These are phyloP conservation scores for Branchinecta sandiegonensis DNA, from an alignment of 2,888 invertebrate genomes.

Conservation along the genomic window DNA sequence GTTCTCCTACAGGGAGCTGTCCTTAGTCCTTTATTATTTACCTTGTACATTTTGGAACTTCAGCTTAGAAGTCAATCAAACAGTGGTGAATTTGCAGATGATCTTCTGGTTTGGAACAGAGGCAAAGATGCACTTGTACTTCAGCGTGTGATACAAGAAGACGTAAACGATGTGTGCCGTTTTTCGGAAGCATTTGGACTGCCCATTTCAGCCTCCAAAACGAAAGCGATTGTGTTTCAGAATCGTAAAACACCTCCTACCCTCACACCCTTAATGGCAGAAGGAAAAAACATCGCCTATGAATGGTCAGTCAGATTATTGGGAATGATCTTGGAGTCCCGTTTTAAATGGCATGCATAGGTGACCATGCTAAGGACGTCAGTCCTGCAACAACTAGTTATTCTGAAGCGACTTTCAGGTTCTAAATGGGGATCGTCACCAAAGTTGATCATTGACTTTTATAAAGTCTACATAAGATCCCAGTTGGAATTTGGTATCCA, in stretches of 20 bases:
- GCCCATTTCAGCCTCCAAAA: neutral
- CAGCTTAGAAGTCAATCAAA: neutral
- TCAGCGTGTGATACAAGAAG: neutral
- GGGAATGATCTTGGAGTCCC: neutral
- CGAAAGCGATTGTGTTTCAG: neutral
- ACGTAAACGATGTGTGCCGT: neutral
- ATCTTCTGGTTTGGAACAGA: too few species aligned
- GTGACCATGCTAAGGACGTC: neutral
- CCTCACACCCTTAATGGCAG: neutral
- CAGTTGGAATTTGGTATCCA: neutral
- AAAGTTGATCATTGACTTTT: neutral
- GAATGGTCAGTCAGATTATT: neutral
- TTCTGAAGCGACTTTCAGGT: neutral
- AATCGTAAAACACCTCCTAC: neutral
- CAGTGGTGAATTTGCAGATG: too few species aligned
- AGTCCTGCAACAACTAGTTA: neutral
- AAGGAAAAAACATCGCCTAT: neutral
- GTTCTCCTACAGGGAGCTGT: neutral
- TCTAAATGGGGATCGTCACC: neutral
- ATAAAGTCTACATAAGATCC: neutral
- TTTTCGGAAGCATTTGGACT: slow-evolving; percentile 6
- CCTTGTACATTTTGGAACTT: neutral
- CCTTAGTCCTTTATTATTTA: neutral
- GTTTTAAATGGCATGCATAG: neutral
- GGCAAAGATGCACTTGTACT: too few species aligned